Base-by-base conservation (phyloP, 2,797 vertebrate genomes). In the Rhincodon typus region DNA sequence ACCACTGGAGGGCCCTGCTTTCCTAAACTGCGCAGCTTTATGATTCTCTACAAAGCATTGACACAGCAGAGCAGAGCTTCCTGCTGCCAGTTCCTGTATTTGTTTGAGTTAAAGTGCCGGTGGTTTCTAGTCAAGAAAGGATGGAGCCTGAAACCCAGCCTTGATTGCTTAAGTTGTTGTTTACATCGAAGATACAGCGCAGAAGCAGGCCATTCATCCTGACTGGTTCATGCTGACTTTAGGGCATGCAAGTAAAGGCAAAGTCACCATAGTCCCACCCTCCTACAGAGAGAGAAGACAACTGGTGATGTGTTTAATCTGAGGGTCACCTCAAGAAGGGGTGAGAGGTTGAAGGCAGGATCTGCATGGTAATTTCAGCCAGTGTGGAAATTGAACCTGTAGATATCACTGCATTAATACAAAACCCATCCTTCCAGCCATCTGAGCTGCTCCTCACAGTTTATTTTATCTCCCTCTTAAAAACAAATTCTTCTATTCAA, bases 1-100 rank as follows among this genome's bases (percentile, higher is more conserved):
- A 67, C 90, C 90, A 93, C n/a, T 42, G 7, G 90, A 93, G 90
- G 90, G 90, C 90, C 67, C 34, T 93, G 62, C 25, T 93, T 42
- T n/a, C 62, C 62, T 12, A 27, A 42, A 25, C n/a, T 93, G 87
- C n/a, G 66, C 87, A 62, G 7, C 1, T 34, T 13, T 53, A 62
- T 62, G 53, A 62, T 90, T n/a, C 34, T 15, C 87, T 34, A 19
- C 30, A 34, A 15, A 5, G 2, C 15, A 13, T 30, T 19, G 4
- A 34, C 17, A 25, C 25, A 87, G 27, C 13, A 53, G 4, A 90
- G 53, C 79, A 3, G 4, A 13, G 15, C 15, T 5, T n/a, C 15
- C n/a, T 84, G 38, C 57, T 62, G 57, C 57, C 57, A 62, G 57
- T 62, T 8, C 0, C 79, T 46, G 38, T 23, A 57, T 30, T n/a